Percentiles rank a stretch among this genome's conserved stretches.
These are phyloP conservation scores for Tyrannus savana DNA, from an alignment of 2,113 vertebrate species.

Conservation along the genomic window DNA sequence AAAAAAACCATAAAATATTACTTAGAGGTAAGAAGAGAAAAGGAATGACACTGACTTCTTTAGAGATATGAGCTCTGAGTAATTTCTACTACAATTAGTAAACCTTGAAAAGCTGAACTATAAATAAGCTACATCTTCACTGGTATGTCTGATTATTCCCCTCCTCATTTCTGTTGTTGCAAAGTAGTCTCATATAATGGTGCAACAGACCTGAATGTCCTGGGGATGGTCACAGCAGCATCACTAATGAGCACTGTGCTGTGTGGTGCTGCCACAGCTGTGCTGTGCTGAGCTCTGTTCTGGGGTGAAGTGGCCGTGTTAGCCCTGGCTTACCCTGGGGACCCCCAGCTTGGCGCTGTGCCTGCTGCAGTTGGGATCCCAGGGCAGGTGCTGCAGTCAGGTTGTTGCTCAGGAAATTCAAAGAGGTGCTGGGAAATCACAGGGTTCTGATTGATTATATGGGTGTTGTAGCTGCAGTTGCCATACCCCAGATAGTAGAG, in stretches of 20 bases:
- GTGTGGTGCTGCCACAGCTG: not conserved
- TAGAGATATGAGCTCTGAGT: not conserved
- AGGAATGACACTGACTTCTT: not conserved
- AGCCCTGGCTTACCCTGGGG: not conserved
- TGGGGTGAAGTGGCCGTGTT: fast-evolving
- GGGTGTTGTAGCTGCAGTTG: fast-evolving
- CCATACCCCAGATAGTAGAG: not conserved
- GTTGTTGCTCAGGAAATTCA: not conserved
- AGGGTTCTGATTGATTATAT: not conserved
- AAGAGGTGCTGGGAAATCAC: not conserved
- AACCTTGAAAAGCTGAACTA: not conserved
- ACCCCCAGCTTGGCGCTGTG: not conserved
- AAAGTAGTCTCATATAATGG: not conserved
- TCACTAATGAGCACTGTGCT: not conserved
- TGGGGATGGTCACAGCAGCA: not conserved
- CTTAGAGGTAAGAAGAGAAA: not conserved
- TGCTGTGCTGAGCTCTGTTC: not conserved
- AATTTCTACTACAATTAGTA: not conserved
- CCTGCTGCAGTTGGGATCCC: not conserved
- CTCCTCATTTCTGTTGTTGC: not conserved
- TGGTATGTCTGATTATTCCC: not conserved
- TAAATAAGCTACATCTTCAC: not conserved
- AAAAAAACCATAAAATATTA: not conserved
- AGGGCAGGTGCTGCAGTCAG: fast-evolving
- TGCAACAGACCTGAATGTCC: not conserved